Evolutionary conservation across 92 coral and sea anemone species (phyloP).

Genomic region (Pocillopora grandis): DNA sequence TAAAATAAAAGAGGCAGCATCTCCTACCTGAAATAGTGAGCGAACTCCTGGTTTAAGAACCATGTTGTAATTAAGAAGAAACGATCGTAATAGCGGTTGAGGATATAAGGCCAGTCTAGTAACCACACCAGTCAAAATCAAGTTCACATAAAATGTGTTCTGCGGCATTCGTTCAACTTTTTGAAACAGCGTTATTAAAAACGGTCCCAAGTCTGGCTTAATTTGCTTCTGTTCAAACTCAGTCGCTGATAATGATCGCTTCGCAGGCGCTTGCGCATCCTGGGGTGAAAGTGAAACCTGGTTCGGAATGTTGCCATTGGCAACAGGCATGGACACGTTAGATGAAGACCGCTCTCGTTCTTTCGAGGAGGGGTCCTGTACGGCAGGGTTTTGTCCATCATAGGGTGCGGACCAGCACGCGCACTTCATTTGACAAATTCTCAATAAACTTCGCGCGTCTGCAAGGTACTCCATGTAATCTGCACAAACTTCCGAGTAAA

Average conservation of each 20-base stretch:
- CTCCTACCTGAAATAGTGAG: slow-evolving; percentile 91
- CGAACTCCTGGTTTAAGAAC: slow-evolving; percentile 97
- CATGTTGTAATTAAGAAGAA: slow-evolving; percentile 92
- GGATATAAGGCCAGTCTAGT: slow-evolving; percentile 89
- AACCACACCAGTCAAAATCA: slow-evolving; percentile 89
- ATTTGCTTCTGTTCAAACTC: slow-evolving; percentile 55
- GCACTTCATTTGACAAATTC: slow-evolving; percentile 84
- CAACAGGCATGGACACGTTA: slow-evolving; percentile 4
- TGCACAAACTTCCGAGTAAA: slow-evolving; percentile 55
- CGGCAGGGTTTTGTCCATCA: slow-evolving; percentile 83
- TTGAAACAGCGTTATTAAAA: slow-evolving; percentile 76
- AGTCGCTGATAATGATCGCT: slow-evolving; percentile 63
- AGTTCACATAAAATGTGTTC: slow-evolving; percentile 90
- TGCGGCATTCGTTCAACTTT: slow-evolving; percentile 95
- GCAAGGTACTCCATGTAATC: slow-evolving; percentile 92
- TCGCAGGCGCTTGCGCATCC: slow-evolving; percentile 11
- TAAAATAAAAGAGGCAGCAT: neutral
- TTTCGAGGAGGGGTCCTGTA: slow-evolving; percentile 51
- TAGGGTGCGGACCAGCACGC: slow-evolving; percentile 90
- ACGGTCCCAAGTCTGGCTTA: slow-evolving; percentile 72
- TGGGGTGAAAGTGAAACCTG: neutral
- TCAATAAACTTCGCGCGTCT: slow-evolving; percentile 84
- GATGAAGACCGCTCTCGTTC: slow-evolving; percentile 46
- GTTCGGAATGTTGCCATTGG: slow-evolving; percentile 54
- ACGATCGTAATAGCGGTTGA: slow-evolving; percentile 94